Percentiles rank a stretch among this genome's conserved stretches.
Evolutionary conservation across 2,113 vertebrate genomes (phyloP).

Genomic region (Cnemophilus loriae): DNA sequence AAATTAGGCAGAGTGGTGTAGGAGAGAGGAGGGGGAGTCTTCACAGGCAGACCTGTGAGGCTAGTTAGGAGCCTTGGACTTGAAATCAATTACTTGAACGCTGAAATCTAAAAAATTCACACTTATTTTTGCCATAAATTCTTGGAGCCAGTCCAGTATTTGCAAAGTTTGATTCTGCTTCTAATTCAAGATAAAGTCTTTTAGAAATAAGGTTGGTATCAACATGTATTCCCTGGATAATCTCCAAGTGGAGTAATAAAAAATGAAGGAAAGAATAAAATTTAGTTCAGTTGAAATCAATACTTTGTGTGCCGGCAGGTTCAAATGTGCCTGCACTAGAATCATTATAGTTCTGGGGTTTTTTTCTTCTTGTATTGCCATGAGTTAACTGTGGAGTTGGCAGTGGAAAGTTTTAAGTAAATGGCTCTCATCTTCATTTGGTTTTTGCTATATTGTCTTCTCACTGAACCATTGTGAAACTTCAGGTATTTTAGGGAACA

Average conservation of each 20-base stretch:
- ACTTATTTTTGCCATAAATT: background rate
- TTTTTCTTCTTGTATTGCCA: background rate
- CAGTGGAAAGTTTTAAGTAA: background rate
- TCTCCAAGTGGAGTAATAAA: background rate
- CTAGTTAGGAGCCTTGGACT: background rate
- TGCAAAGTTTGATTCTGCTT: background rate
- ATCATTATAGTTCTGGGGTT: background rate
- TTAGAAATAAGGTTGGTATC: background rate
- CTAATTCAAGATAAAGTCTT: background rate
- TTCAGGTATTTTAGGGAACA: background rate
- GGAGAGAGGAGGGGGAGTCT: background rate
- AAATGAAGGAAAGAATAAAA: background rate
- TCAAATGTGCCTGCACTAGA: background rate
- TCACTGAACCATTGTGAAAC: background rate
- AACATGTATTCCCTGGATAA: background rate
- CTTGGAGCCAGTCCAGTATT: background rate
- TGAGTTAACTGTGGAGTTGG: background rate
- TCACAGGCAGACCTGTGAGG: background rate
- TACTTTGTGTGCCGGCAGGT: background rate
- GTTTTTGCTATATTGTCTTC: background rate
- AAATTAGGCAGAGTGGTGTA: background rate
- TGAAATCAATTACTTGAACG: background rate
- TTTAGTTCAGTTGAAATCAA: background rate
- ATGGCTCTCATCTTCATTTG: background rate
- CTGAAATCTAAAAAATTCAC: background rate